Conservation (phyloP, 53 echinoderm and acorn worm species). For the Henricia sp. region DNA sequence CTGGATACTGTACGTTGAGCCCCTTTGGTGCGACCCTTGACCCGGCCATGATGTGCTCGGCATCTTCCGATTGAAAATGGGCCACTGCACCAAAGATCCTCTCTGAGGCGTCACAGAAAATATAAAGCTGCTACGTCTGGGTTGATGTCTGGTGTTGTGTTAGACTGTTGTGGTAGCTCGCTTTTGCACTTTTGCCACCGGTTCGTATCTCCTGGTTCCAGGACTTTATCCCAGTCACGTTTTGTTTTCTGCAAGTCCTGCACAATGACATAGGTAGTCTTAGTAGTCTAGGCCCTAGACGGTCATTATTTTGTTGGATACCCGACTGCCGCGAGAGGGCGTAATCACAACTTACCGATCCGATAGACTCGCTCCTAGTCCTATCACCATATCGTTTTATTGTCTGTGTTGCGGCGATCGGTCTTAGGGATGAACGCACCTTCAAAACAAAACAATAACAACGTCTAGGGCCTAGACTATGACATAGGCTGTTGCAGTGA, state of each 20-base stretch:
- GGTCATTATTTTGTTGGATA: too few relatives aligned
- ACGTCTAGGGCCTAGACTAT: too few relatives aligned
- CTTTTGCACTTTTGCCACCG: constrained; percentile 24
- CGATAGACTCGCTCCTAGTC: too few relatives aligned
- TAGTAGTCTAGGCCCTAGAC: constrained; percentile 11
- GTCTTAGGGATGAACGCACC: constrained; percentile 13
- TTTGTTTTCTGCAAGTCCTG: neutral
- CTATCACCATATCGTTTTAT: too few relatives aligned
- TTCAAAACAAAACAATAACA: too few relatives aligned
- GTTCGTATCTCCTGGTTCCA: constrained; percentile 1
- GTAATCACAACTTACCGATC: too few relatives aligned
- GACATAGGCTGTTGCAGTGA: constrained; percentile 15
- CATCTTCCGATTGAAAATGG: too few relatives aligned
- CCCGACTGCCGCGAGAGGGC: too few relatives aligned
- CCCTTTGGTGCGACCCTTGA: too few relatives aligned
- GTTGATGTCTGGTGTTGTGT: neutral
- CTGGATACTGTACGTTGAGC: too few relatives aligned
- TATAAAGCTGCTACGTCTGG: neutral
- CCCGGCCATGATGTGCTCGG: too few relatives aligned
- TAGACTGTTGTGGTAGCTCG: constrained; percentile 10
- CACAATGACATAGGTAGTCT: constrained; percentile 10
- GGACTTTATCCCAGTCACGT: constrained; percentile 9
- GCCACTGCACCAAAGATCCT: neutral
- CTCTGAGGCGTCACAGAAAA: too few relatives aligned
- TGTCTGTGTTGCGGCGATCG: constrained; percentile 10